phyloP scores from a whole-genome alignment of 1,140 invertebrate species.

The Pachypeltis micranthus region DNA sequence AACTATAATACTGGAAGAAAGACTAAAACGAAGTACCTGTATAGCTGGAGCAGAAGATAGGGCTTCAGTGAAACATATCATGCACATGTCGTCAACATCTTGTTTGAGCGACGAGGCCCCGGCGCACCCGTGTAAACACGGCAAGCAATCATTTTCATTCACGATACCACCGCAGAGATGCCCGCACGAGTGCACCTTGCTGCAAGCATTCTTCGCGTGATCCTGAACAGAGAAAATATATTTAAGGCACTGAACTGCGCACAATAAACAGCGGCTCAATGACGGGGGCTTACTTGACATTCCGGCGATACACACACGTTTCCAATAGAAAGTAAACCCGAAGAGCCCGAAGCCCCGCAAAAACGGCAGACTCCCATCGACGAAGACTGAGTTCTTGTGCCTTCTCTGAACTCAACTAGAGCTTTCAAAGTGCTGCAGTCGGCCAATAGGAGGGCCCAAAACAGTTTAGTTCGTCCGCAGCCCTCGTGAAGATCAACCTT shows the following conservation, averaged over 20 bases:
- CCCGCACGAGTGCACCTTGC: conserved; percentile 70
- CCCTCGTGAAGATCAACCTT: conserved; percentile 91
- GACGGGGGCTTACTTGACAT: conserved; percentile 76
- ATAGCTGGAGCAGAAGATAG: conserved; percentile 89
- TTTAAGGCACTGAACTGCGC: neutral
- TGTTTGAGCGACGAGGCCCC: conserved; percentile 51
- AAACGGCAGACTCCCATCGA: conserved; percentile 71
- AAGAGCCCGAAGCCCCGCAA: conserved; percentile 73
- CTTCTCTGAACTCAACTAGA: conserved; percentile 84
- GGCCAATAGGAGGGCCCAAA: conserved; percentile 85
- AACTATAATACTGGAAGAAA: too few relatives aligned
- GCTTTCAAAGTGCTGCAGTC: conserved; percentile 88
- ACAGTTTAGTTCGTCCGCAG: conserved; percentile 86
- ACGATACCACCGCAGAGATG: conserved; percentile 87
- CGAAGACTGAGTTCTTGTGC: conserved; percentile 37
- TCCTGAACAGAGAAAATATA: conserved; percentile 42
- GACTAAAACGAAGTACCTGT: too few relatives aligned
- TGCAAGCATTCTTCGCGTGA: conserved; percentile 72
- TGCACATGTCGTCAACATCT: conserved; percentile 98
- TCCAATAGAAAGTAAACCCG: conserved; percentile 75
- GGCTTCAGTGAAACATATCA: conserved; percentile 97
- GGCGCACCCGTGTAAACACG: conserved; percentile 55
- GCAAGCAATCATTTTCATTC: conserved; percentile 53
- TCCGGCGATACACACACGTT: conserved; percentile 89
- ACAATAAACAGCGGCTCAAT: too few relatives aligned